phyloP scores from a whole-genome alignment of 2,797 vertebrate genomes.

The Chromobotia macracanthus region DNA sequence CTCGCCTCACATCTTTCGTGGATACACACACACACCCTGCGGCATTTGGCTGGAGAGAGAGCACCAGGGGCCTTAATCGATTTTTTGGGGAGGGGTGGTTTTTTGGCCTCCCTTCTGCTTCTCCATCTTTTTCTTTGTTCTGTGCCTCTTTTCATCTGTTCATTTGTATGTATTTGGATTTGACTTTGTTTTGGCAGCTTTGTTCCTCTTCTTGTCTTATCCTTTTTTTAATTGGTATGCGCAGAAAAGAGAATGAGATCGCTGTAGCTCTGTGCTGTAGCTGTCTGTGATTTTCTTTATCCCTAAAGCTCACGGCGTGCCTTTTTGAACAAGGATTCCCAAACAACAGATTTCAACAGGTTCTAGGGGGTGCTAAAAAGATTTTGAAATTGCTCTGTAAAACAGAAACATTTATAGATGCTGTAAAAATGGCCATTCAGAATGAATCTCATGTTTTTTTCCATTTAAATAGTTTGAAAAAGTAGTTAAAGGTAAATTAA shows the following conservation, averaged over 20 bases:
- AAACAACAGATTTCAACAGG: background rate
- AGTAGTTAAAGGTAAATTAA: no score
- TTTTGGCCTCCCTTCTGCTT: slow-evolving; percentile 26
- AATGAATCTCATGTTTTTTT: no score
- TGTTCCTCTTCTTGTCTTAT: slow-evolving; percentile 26
- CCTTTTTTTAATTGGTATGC: slow-evolving; percentile 51
- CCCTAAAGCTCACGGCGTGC: background rate
- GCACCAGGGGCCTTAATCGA: slow-evolving; percentile 49
- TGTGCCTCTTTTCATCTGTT: slow-evolving; percentile 49
- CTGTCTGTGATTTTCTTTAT: background rate
- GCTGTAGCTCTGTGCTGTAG: slow-evolving; percentile 19
- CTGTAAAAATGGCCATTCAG: background rate
- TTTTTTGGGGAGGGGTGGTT: slow-evolving; percentile 43
- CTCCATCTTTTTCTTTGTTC: slow-evolving; percentile 34
- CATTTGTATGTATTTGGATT: slow-evolving; percentile 50
- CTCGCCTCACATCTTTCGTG: background rate
- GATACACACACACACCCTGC: slow-evolving; percentile 14
- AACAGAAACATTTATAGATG: background rate
- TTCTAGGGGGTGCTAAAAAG: background rate
- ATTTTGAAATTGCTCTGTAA: background rate
- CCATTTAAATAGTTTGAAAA: no score
- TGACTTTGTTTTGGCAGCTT: slow-evolving; percentile 52
- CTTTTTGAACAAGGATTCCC: background rate
- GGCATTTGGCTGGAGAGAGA: slow-evolving; percentile 31
- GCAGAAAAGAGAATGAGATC: slow-evolving; percentile 26